A percentile compares a stretch with the other conserved stretches of the same genome.
Conservation (phyloP, 2,113 vertebrate genomes). For the Leiothrix lutea region DNA sequence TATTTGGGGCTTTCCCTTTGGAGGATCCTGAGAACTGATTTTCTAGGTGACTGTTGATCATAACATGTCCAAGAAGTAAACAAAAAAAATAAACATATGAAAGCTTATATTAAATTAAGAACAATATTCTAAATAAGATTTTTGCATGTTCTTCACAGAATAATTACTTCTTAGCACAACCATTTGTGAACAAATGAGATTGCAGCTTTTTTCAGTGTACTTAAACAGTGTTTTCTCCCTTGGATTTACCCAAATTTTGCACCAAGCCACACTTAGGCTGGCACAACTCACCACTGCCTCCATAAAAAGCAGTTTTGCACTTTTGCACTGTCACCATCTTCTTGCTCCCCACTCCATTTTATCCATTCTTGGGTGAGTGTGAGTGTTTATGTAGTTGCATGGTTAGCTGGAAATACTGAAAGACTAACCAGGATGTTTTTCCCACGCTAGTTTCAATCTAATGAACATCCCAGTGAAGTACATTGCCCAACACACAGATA, state of each 20-base stretch:
- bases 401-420: background rate
- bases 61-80: background rate
- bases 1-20: background rate
- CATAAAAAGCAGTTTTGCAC: background rate
- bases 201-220: background rate
- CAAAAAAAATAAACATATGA: background rate
- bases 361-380: rapidly evolving
- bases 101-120: background rate
- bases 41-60: background rate
- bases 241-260: background rate
- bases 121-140: background rate
- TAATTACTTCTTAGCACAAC: background rate
- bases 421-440: background rate
- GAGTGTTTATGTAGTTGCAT: background rate
- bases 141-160: background rate
- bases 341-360: background rate
- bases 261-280: background rate
- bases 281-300: background rate
- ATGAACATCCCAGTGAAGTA: background rate
- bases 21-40: background rate
- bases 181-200: background rate
- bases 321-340: background rate
- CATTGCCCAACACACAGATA: background rate
- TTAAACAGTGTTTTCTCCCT: background rate
- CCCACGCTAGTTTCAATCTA: background rate